Base-by-base conservation (phyloP, 2,797 vertebrate genomes). In the Pseudocheirus occidentalis region DNA sequence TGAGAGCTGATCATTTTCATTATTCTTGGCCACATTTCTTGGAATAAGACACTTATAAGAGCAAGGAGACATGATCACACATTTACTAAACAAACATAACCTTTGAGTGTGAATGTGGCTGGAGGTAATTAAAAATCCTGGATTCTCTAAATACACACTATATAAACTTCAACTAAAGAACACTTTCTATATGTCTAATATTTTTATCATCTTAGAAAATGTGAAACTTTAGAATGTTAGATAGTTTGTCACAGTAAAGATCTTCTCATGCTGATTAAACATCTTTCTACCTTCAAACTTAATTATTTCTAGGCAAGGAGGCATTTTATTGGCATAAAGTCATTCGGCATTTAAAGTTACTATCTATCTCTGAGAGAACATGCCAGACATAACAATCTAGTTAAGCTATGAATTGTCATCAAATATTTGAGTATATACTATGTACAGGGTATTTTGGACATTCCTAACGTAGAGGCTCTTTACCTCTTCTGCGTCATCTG, bases 21-120 rank as follows among this genome's bases (percentile, higher is more conserved):
- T 95, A 95, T 90, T 96, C 95, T 96, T 97, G 97, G 98, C 95
- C 46, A 57, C 50, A 11, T 52, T 93, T 95, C 93, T 95, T 93
- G 90, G 66, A 92, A 92, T 90, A 93, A 95, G 93, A 94, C 50
- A 55, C 94, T 95, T 96, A 89, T 50, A 96, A 96, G 95, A 95
- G 97, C 96, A 97, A 97, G 40, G 93, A 96, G 87, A 90, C 92
- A 93, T 56, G 93, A 94, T n/a, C 95, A 92, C 95, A 94, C 94
- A 95, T 94, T 94, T 46, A 95, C 90, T 95, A 94, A 95, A 95
- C 81, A 62, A 95, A 94, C 55, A 90, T 57, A 94, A 94, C 55
- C 95, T 97, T 92, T 59, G 92, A 91, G 62, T 96, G 94, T 81
- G 29, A 97, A 96, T 57, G 94, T 92, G 40, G 24, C 52, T 91